Percentiles rank a stretch among this genome's conserved stretches.
Conservation (phyloP, 1,140 invertebrate species). For the Dolichoris vasculosae region DNA sequence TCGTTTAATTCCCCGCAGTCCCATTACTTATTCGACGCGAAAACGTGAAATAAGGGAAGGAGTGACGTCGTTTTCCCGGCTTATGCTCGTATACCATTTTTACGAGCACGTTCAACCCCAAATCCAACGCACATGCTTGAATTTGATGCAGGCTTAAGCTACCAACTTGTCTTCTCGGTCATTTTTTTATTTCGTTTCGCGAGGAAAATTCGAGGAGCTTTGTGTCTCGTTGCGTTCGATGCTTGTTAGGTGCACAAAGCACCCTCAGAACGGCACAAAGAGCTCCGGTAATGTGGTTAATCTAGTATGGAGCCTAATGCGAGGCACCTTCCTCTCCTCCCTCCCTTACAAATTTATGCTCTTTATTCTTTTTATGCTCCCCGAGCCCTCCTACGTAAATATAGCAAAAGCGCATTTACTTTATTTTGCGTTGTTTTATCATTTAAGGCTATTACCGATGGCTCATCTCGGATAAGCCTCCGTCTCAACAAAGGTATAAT, state of each 20-base stretch:
- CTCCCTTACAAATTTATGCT: no score
- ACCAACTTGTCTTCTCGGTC: background rate
- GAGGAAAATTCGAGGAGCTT: background rate
- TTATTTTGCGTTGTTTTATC: background rate
- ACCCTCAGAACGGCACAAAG: background rate
- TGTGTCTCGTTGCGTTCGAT: background rate
- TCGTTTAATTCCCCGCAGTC: background rate
- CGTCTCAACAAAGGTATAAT: no score
- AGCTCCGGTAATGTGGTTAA: background rate
- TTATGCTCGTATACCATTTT: background rate
- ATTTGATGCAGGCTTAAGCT: background rate
- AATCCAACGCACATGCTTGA: background rate
- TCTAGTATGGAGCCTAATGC: slow-evolving; percentile 1
- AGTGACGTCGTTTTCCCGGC: background rate
- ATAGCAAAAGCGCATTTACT: no score
- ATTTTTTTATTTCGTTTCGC: background rate
- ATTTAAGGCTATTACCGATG: background rate
- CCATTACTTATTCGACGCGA: background rate
- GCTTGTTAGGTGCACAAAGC: background rate
- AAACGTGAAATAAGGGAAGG: background rate
- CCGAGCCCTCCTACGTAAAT: no score
- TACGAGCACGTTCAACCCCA: background rate
- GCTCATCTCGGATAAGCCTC: no score
- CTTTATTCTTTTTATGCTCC: no score
- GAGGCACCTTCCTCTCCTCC: background rate